phyloP scores from a whole-genome alignment of 2,888 invertebrate genomes.

The Lepetodrilus schrolli region DNA sequence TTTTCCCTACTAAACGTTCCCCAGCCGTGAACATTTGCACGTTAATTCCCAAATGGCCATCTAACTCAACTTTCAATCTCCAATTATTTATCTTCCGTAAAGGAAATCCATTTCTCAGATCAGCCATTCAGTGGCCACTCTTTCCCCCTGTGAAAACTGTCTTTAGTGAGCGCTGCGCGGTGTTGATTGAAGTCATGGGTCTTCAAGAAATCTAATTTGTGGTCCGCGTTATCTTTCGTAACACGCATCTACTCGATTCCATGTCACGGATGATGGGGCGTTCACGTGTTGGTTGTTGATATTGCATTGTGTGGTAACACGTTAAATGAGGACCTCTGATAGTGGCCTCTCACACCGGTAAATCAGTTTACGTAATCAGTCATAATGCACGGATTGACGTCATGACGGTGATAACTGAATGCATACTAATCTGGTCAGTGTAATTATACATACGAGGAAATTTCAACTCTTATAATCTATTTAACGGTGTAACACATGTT shows the following conservation, averaged over 20 bases:
- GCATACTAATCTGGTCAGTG: no score
- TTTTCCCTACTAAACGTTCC: neutral
- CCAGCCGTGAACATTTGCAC: neutral
- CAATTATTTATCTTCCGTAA: neutral
- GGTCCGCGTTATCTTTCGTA: neutral
- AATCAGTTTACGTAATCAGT: no score
- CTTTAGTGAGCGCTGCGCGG: neutral
- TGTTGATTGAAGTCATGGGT: neutral
- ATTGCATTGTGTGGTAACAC: neutral
- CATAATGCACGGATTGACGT: no score
- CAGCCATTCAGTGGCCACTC: neutral
- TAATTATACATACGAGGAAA: no score
- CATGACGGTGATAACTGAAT: no score
- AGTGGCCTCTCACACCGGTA: no score
- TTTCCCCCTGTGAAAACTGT: neutral
- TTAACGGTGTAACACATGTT: no score
- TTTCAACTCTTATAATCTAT: no score
- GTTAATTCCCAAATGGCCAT: neutral
- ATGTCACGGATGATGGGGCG: neutral
- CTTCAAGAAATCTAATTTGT: neutral
- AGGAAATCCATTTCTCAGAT: neutral
- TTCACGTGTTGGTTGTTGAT: neutral
- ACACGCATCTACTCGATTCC: neutral
- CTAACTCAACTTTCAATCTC: neutral
- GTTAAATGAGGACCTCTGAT: no score